Evolutionary conservation across 2,888 invertebrate species (phyloP).

Genomic region (Catocala nupta): DNA sequence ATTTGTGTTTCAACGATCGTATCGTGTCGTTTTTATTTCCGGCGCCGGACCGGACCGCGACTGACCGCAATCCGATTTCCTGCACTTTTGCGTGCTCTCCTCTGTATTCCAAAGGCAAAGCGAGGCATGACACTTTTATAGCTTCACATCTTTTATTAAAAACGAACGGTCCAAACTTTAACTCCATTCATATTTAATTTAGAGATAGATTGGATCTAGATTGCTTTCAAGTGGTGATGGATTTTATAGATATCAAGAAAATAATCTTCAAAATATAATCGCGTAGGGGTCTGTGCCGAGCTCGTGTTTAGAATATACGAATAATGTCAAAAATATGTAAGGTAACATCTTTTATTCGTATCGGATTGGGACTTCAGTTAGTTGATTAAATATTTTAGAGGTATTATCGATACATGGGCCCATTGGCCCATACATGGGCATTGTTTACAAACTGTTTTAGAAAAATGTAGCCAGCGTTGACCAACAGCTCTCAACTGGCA

Average conservation of each 20-base stretch:
- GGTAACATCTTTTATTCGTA: too few species aligned
- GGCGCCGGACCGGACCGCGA: constrained; percentile 17
- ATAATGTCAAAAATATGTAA: too few species aligned
- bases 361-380: too few species aligned
- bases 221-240: background rate
- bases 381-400: too few species aligned
- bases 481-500: too few species aligned
- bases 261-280: too few species aligned
- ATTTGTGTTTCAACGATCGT: constrained; percentile 10
- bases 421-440: too few species aligned
- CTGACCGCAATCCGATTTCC: constrained; percentile 49
- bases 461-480: too few species aligned
- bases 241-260: background rate
- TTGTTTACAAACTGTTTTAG: too few species aligned
- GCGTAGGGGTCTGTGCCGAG: too few species aligned
- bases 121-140: constrained; percentile 14
- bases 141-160: constrained; percentile 8
- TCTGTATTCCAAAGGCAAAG: constrained; percentile 15
- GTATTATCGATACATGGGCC: too few species aligned
- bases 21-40: constrained; percentile 39
- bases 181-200: background rate
- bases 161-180: constrained; percentile 4
- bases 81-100: constrained; percentile 41
- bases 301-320: too few species aligned
- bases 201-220: background rate